A percentile compares a stretch with the other conserved stretches of the same genome.
These are phyloP conservation scores for Microcaecilia unicolor DNA, from an alignment of 2,797 vertebrate genomes.

Conservation along the genomic window DNA sequence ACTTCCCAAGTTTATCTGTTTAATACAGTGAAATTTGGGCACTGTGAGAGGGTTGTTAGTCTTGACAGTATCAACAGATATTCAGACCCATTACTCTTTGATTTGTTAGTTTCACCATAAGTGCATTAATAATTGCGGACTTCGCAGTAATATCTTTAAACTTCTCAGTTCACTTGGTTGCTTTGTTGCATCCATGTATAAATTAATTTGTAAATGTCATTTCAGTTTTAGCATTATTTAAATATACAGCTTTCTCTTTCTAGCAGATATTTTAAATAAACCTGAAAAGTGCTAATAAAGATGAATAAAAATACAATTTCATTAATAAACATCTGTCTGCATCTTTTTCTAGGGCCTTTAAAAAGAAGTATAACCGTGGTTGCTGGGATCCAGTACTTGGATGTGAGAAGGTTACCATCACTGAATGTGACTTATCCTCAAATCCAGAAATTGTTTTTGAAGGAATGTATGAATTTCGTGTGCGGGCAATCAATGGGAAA, in stretches of 20 bases:
- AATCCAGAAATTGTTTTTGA: accelerated
- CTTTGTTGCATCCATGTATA: too few species aligned
- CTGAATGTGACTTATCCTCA: slow-evolving; percentile 27
- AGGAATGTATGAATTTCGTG: slow-evolving; percentile 17
- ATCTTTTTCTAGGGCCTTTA: slow-evolving; percentile 25
- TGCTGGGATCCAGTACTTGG: slow-evolving; percentile 23
- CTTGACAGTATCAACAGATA: too few species aligned
- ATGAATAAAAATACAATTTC: not conserved
- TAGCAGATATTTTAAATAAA: not conserved
- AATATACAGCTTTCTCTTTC: not conserved
- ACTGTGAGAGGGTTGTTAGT: too few species aligned
- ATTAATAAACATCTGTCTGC: not conserved
- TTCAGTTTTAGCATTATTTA: not conserved
- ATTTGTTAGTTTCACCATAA: too few species aligned
- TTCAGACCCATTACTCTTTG: too few species aligned
- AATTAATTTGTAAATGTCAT: too few species aligned
- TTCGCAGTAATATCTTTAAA: too few species aligned
- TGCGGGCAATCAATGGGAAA: slow-evolving; percentile 22
- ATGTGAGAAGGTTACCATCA: slow-evolving; percentile 22
- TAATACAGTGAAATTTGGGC: too few species aligned
- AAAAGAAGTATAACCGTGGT: not conserved
- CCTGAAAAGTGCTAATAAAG: not conserved
- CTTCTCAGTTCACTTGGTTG: too few species aligned
- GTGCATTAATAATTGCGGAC: too few species aligned
- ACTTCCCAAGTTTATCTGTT: too few species aligned